Base-by-base conservation (phyloP, 2,113 vertebrate species). In the Phoxinus phoxinus region DNA sequence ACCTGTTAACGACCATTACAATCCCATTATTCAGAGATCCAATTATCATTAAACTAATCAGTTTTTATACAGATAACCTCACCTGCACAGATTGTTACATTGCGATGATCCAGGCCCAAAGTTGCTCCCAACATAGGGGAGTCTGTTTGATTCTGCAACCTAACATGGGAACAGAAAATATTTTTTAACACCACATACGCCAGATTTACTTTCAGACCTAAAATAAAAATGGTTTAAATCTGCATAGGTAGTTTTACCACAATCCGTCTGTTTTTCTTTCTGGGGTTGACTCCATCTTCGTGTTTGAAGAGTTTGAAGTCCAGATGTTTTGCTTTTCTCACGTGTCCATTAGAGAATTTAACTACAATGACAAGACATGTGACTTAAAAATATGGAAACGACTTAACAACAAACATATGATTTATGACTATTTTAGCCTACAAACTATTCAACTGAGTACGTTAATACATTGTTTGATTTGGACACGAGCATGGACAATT, bases 21-120 rank as follows among this genome's bases (percentile, higher is more conserved):
- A 11, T 6, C 23, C 27, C 7, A 72, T 25, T 59, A 61, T 12
- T 23, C n/a, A 58, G 23, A 53, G 23, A 30, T 8, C n/a, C 27
- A n/a, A 19, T 6, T 35, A 9, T 19, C 15, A 23, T 35, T 71
- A 3, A 75, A 13, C 21, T 25, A 46, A 2, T 15, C 21, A 46
- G 15, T 25, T 65, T 32, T 71, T 32, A 44, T 56, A 2, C 23
- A 74, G 46, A 86, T 21, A 2, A 76, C 25, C 92, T 1, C 93
- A 99, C 98, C 95, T 97, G 97, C 97, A 98, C 2, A 98, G 88
- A 46, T 90, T 95, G 93, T 95, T 98, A 91, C 95, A 96, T 85
- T 95, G 97, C 63, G 93, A 71, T 5, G 92, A 92, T 8, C 82
- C 92, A 0, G 83, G 48, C 84, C 95, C 93, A 19, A 98, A 99